Evolutionary conservation across 2,888 invertebrate species (phyloP).

Genomic region (Eretmocerus hayati): DNA sequence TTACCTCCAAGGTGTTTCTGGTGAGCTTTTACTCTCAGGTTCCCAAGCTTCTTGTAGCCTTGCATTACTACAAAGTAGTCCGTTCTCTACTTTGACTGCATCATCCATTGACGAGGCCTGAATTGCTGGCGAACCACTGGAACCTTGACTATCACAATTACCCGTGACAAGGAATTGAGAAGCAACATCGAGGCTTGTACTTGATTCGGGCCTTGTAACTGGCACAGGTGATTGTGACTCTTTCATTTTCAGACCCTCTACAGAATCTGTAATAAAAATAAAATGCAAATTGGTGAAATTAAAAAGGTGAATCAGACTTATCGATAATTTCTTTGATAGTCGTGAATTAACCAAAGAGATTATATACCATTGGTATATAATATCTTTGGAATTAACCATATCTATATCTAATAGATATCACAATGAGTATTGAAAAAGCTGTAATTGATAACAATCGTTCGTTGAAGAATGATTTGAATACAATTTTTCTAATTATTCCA

Average conservation of each 20-base stretch:
- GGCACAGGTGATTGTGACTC: slow-evolving; percentile 10
- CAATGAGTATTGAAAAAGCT: too few species aligned
- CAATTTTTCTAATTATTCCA: too few species aligned
- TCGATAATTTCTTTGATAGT: too few species aligned
- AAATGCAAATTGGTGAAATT: too few species aligned
- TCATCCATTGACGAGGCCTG: slow-evolving; percentile 28
- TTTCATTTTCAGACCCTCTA: slow-evolving; percentile 5
- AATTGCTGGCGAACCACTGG: slow-evolving; percentile 13
- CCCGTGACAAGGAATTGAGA: slow-evolving; percentile 10
- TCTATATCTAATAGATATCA: too few species aligned
- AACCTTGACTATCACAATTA: slow-evolving; percentile 32
- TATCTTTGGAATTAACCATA: too few species aligned
- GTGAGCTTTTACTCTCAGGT: slow-evolving; percentile 41
- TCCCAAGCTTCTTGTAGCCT: slow-evolving; percentile 45
- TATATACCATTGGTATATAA: too few species aligned
- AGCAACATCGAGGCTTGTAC: slow-evolving; percentile 4
- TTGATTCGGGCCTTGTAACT: background rate
- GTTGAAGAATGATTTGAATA: too few species aligned
- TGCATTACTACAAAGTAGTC: slow-evolving; percentile 41
- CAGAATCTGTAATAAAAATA: too few species aligned
- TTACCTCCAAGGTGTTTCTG: slow-evolving; percentile 42
- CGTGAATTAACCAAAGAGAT: too few species aligned
- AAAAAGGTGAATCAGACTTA: too few species aligned
- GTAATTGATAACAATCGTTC: too few species aligned
- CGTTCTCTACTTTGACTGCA: slow-evolving; percentile 38